Base-by-base conservation (phyloP, 2,888 invertebrate species). In the Elegia similella region DNA sequence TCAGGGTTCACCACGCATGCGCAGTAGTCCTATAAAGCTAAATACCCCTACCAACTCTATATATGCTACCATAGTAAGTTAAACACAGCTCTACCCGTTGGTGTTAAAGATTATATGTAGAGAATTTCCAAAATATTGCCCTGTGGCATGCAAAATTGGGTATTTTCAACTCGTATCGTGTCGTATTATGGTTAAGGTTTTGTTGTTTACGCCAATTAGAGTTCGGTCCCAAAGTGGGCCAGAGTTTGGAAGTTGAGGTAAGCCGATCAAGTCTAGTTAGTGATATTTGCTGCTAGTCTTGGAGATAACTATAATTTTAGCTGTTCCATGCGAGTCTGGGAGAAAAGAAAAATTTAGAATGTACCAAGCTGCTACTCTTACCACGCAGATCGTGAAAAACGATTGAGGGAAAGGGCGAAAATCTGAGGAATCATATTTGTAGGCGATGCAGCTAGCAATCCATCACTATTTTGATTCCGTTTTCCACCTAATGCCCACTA, bases 1-100 rank as follows among this genome's bases (percentile, higher is more conserved):
- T 69, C 75, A 67, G 75, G 69, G 81, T 83, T 81, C 84, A 82
- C 62, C 65, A 67, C 81, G 82, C 84, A 80, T 76, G 84, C 84
- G 83, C 69, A 66, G 38, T 55, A 32, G 38, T 50, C 67, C 66
- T 59, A 68, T 65, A 60, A 63, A 72, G 70, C 69, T 66, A 68
- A 65, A 69, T 69, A 65, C 60, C 44, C 58, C 59, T 62, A 59
- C 61, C 55, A 58, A 56, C 52, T 62, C n/a, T 62, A 56, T 59
- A 64, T 43, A 50, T 50, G 50, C 34, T 50, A 34, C 5, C 50
- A 34, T 50, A 17, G 34, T 50, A 38, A 15, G 1, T 16, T 34
- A 50, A 16, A 17, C 34, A 34, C 7, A 17, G 34, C 50, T 17
- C 6, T 38, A 50, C 16, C 34, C n/a, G 12, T 10, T 17, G 10